Conservation (phyloP, 2,797 vertebrate species). For the Paguma larvata region DNA sequence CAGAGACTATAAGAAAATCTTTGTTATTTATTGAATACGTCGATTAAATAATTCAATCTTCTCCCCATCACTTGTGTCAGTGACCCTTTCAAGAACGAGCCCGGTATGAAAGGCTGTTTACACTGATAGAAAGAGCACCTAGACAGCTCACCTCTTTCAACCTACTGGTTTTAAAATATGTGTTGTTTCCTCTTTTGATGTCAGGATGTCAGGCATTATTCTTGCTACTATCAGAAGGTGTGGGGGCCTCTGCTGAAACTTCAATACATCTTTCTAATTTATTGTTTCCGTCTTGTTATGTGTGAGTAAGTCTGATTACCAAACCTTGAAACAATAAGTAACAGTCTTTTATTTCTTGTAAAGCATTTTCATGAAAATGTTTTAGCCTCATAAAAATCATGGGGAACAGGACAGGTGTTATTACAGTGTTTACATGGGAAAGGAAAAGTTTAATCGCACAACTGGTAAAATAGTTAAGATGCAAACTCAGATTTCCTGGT, state of each 20-base stretch:
- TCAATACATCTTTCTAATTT: background rate
- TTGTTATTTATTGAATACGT: background rate
- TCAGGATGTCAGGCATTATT: background rate
- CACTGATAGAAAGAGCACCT: background rate
- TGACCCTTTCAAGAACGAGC: background rate
- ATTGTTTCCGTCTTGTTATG: background rate
- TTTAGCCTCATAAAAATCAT: background rate
- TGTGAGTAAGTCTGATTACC: background rate
- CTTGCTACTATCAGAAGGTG: background rate
- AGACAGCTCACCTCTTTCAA: background rate
- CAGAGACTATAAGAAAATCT: background rate
- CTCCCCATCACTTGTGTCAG: background rate
- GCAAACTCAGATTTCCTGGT: background rate
- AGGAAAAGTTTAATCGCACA: background rate
- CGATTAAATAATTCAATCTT: background rate
- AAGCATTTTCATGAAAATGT: slow-evolving; percentile 9
- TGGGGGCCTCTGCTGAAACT: background rate
- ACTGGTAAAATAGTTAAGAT: background rate
- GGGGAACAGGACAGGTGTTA: background rate
- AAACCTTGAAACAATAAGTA: slow-evolving; percentile 10
- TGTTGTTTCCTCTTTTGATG: background rate
- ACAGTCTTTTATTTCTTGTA: background rate
- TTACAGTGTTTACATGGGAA: background rate
- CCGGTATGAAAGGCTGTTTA: background rate
- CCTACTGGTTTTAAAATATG: background rate